A percentile compares a stretch with the other conserved stretches of the same genome.
Evolutionary conservation across 2,888 invertebrate genomes (phyloP).

Genomic region (Carterocephalus palaemon): DNA sequence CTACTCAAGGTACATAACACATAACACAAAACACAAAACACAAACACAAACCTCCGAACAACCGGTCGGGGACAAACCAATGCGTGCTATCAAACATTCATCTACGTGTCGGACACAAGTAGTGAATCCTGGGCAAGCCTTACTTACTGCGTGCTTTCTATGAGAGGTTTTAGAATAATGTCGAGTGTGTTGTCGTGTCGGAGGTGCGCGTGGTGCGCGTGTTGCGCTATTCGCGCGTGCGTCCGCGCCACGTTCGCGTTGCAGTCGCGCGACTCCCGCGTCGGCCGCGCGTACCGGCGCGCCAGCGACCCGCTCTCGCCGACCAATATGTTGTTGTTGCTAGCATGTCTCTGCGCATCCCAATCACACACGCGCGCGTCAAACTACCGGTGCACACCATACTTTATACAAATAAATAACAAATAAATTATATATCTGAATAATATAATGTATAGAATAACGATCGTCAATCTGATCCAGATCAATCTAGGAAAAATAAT

Average conservation of each 20-base stretch:
- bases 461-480: constrained; percentile 12
- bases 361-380: constrained; percentile 63
- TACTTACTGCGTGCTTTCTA: constrained; percentile 80
- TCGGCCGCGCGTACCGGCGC: constrained; percentile 65
- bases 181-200: constrained; percentile 78
- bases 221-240: constrained; percentile 57
- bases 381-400: constrained; percentile 65
- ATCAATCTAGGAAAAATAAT: too few relatives aligned
- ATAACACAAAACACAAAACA: constrained; percentile 34
- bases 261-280: constrained; percentile 57
- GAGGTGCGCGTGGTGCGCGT: constrained; percentile 45
- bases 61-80: constrained; percentile 54
- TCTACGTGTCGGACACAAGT: constrained; percentile 64
- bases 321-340: constrained; percentile 79
- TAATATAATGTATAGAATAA: constrained; percentile 16
- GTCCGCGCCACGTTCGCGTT: constrained; percentile 71
- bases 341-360: constrained; percentile 78
- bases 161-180: constrained; percentile 78
- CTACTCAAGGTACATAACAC: constrained; percentile 36
- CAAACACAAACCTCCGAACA: constrained; percentile 38
- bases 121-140: constrained; percentile 47
- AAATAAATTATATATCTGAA: constrained; percentile 30
- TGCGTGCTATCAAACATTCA: constrained; percentile 72
- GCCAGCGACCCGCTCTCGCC: constrained; percentile 74
- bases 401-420: constrained; percentile 37